Percentiles rank a stretch among this genome's conserved stretches.
These are phyloP conservation scores for Numida meleagris DNA, from an alignment of 2,113 vertebrate species.

Conservation along the genomic window DNA sequence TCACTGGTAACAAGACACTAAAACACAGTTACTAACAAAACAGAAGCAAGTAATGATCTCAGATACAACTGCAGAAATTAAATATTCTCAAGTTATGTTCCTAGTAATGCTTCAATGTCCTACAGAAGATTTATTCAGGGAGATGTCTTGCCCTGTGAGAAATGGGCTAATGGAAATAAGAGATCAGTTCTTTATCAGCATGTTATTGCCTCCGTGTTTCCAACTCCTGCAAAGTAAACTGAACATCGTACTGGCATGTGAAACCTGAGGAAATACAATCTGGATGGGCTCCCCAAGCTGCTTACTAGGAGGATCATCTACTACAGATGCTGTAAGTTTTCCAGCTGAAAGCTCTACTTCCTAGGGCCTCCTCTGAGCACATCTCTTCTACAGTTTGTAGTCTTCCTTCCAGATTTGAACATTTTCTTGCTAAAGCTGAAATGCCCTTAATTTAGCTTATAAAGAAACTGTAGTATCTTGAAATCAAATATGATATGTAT, in stretches of 20 bases:
- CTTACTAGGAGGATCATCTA: background rate
- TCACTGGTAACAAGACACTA: background rate
- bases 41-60: background rate
- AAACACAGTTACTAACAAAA: background rate
- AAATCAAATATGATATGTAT: background rate
- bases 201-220: background rate
- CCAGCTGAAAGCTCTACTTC: background rate
- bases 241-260: background rate
- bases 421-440: background rate
- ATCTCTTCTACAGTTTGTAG: background rate
- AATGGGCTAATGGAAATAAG: background rate
- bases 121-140: background rate
- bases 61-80: background rate
- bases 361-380: background rate
- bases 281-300: background rate
- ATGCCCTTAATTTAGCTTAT: background rate
- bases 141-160: background rate
- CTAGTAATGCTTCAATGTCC: background rate
- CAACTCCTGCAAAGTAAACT: background rate
- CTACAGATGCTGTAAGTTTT: background rate
- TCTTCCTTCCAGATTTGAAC: background rate
- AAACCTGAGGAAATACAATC: background rate
- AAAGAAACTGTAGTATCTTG: background rate
- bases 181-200: background rate
- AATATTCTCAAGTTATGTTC: background rate